Evolutionary conservation across 2,888 invertebrate genomes (phyloP).

Genomic region (Volucella inanis): DNA sequence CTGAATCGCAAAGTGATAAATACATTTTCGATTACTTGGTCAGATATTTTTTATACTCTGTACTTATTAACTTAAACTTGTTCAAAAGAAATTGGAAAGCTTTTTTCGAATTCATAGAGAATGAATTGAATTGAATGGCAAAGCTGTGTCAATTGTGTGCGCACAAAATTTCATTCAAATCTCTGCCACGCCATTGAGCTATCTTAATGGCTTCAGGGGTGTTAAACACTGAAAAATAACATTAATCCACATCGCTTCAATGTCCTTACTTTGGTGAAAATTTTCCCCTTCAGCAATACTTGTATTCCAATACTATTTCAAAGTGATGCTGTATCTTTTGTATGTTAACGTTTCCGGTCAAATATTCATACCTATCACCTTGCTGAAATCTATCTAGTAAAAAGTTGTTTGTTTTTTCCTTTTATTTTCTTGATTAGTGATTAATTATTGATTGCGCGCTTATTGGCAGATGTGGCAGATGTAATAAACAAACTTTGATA

Average conservation of each 20-base stretch:
- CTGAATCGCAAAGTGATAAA: no score
- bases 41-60: background rate
- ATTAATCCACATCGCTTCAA: background rate
- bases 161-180: slow-evolving; percentile 34
- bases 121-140: no score
- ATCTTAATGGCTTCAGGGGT: slow-evolving; percentile 73
- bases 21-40: no score
- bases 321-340: background rate
- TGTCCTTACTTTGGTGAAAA: no score
- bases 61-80: background rate
- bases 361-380: background rate
- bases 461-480: background rate
- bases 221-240: slow-evolving; percentile 63
- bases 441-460: slow-evolving; percentile 17
- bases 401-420: background rate
- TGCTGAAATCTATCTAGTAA: no score
- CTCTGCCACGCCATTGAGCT: slow-evolving; percentile 70
- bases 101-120: background rate
- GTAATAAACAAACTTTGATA: background rate
- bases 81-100: background rate
- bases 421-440: slow-evolving; percentile 24
- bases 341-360: background rate
- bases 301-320: background rate
- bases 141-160: slow-evolving; percentile 50
- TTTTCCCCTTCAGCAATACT: no score